These are phyloP conservation scores for Allacma fusca DNA, from an alignment of 2,888 invertebrate species.

Conservation along the genomic window DNA sequence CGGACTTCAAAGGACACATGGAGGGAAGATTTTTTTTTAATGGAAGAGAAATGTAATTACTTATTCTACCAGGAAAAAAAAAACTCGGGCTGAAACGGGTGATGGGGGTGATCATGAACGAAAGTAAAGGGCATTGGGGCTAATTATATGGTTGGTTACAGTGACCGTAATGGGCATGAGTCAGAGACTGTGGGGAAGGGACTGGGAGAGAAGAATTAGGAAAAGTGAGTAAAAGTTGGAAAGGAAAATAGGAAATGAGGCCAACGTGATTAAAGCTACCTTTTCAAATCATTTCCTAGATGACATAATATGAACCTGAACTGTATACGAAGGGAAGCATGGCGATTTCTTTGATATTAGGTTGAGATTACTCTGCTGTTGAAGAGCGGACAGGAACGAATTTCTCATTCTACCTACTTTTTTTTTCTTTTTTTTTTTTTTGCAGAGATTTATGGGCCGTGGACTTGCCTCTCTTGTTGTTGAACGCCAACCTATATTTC, in stretches of 20 bases:
- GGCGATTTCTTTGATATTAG: constrained; percentile 13
- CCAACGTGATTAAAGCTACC: constrained; percentile 48
- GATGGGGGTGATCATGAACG: background rate
- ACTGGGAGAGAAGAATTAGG: constrained; percentile 1
- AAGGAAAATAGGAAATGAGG: constrained; percentile 49
- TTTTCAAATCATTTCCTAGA: constrained; percentile 54
- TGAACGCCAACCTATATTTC: background rate
- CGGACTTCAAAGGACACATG: too few relatives aligned
- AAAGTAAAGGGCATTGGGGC: background rate
- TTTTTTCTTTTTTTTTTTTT: too few relatives aligned
- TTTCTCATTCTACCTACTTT: constrained; percentile 30
- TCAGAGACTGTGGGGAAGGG: background rate
- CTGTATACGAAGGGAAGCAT: constrained; percentile 47
- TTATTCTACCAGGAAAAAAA: too few relatives aligned
- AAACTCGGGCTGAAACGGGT: background rate
- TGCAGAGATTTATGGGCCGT: constrained; percentile 35
- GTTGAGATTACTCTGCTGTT: constrained; percentile 15
- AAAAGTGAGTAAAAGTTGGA: constrained; percentile 34
- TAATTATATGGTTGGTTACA: background rate
- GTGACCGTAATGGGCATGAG: background rate
- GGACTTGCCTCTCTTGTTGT: constrained; percentile 28
- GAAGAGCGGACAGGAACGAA: constrained; percentile 21
- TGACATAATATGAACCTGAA: constrained; percentile 59
- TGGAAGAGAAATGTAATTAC: too few relatives aligned
- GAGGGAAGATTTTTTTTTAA: too few relatives aligned